Base-by-base conservation (phyloP, 1,140 invertebrate species). In the Philopotamus ludificatus region DNA sequence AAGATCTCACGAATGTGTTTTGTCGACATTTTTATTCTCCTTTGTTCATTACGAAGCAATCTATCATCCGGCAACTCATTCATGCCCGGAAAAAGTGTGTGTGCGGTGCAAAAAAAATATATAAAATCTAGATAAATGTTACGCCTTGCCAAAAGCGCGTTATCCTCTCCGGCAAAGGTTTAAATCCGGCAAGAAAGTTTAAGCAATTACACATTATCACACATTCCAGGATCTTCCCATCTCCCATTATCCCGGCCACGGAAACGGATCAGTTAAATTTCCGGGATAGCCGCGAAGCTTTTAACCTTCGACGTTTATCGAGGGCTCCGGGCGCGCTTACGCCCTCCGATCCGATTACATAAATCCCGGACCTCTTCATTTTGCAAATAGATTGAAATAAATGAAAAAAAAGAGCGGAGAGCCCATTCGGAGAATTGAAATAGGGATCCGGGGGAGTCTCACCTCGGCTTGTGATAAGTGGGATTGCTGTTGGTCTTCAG, bases 401-500 rank as follows among this genome's bases (percentile, higher is more conserved):
- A n/a, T n/a, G n/a, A n/a, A n/a, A n/a, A n/a, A n/a, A n/a, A 39
- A 39, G n/a, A 39, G 7, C 7, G 34, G n/a, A 8, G 34, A 8
- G n/a, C 7, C n/a, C 34, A 39, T 7, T 8, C 7, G 7, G 34
- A 39, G 34, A 8, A n/a, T 39, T n/a, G 34, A 8, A n/a, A 15
- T 12, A 12, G 20, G n/a, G 20, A 44, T 44, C 42, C 20, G 2
- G n/a, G 23, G 9, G 34, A 44, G 69, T 20, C 73, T 79, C 74
- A 84, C 83, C 77, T 78, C 22, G 86, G 85, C 76, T 87, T 88
- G 62, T 86, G 84, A 72, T 87, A 87, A 12, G 86, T 83, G 34
- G 84, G 85, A 72, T 87, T 87, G 74, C 84, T 86, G 74, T 87
- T 87, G 67, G 86, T 87, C 73, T 87, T 87, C 65, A 87, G 79